Evolutionary conservation across 2,113 vertebrate genomes (phyloP).

Genomic region (Crotalus tigris): DNA sequence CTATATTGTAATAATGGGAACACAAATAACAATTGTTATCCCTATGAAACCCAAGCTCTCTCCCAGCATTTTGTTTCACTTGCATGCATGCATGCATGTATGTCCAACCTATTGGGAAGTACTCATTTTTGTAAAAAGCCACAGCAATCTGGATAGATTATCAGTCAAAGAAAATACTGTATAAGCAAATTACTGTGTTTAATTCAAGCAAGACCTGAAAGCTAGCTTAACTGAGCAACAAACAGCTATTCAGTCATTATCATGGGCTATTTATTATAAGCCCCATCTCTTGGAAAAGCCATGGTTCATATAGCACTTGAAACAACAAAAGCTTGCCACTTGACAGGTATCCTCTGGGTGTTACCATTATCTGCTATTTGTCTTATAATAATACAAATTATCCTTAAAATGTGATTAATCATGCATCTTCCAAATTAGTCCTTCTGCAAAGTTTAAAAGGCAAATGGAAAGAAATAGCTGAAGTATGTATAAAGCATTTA

Average conservation of each 20-base stretch:
- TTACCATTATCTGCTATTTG: constrained; percentile 24
- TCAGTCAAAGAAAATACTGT: constrained; percentile 28
- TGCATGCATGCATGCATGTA: neutral
- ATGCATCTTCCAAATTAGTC: constrained; percentile 40
- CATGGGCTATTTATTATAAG: constrained; percentile 23
- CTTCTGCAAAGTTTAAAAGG: constrained; percentile 43
- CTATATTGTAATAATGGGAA: neutral
- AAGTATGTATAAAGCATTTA: constrained; percentile 27
- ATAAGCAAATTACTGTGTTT: constrained; percentile 35
- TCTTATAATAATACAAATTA: constrained; percentile 21
- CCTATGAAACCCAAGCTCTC: neutral
- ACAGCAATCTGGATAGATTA: constrained; percentile 9
- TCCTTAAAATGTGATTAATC: constrained; percentile 37
- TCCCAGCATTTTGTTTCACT: neutral
- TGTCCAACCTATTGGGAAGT: neutral
- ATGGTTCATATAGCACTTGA: constrained; percentile 15
- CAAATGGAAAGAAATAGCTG: neutral
- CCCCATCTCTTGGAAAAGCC: constrained; percentile 18
- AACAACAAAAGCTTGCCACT: constrained; percentile 26
- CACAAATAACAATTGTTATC: neutral
- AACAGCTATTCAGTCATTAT: neutral
- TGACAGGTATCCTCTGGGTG: constrained; percentile 23
- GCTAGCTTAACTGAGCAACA: constrained; percentile 1
- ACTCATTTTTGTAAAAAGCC: neutral
- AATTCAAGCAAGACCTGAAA: constrained; percentile 49